These are phyloP conservation scores for Alectura lathami DNA, from an alignment of 2,113 vertebrate genomes.

Conservation along the genomic window DNA sequence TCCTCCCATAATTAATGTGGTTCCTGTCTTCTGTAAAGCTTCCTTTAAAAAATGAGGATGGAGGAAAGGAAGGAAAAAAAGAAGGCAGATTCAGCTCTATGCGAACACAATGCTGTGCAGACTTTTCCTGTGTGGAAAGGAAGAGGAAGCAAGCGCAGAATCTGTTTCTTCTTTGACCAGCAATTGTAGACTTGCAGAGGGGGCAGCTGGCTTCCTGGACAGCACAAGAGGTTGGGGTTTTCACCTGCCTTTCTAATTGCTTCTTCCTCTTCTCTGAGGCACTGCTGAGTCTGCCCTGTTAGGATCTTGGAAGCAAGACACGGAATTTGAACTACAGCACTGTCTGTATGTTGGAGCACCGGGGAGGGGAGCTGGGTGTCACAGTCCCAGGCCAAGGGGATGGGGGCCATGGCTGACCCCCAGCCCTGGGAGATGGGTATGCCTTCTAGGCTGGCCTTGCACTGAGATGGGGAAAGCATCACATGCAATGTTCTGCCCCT, in stretches of 20 bases:
- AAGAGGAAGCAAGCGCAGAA: neutral
- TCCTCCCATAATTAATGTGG: neutral
- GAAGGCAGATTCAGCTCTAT: neutral
- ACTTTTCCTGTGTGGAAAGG: neutral
- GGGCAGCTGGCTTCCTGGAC: neutral
- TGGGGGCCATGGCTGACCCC: neutral
- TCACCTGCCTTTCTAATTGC: neutral
- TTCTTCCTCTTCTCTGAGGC: neutral
- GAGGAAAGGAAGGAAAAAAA: neutral
- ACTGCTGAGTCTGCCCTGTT: neutral
- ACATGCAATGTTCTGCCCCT: neutral
- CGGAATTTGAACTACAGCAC: neutral
- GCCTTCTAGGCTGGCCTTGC: neutral
- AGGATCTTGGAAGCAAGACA: neutral
- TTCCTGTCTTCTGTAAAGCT: neutral
- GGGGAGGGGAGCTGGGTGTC: neutral
- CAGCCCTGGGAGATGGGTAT: neutral
- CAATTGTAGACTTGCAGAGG: neutral
- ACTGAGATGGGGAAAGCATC: neutral
- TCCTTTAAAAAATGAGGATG: neutral
- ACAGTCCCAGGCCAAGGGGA: neutral
- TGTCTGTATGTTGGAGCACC: neutral
- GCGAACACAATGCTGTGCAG: neutral
- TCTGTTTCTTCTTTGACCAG: neutral
- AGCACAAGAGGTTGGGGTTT: neutral